These are phyloP conservation scores for Leptinotarsa juncta DNA, from an alignment of 2,888 invertebrate genomes.

Conservation along the genomic window DNA sequence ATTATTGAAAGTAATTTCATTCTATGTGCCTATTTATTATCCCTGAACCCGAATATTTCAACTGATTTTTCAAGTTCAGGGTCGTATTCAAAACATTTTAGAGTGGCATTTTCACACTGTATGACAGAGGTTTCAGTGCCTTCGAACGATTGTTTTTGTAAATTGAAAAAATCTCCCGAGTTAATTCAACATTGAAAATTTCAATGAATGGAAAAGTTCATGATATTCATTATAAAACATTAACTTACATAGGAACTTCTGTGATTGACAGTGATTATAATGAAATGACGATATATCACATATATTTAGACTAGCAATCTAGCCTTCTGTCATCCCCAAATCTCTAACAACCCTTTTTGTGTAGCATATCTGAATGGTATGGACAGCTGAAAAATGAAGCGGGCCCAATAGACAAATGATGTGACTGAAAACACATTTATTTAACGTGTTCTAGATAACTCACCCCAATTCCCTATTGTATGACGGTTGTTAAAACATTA, in stretches of 20 bases:
- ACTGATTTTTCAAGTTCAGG: too few relatives aligned
- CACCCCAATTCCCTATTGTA: slow-evolving; percentile 38
- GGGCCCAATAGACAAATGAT: slow-evolving; percentile 56
- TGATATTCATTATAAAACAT: too few relatives aligned
- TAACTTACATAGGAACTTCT: not conserved
- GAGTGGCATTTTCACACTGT: too few relatives aligned
- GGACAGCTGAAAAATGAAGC: slow-evolving; percentile 58
- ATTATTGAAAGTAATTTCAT: too few relatives aligned
- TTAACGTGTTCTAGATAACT: slow-evolving; percentile 45
- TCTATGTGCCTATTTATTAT: too few relatives aligned
- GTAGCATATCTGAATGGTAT: slow-evolving; percentile 47
- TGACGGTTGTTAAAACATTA: slow-evolving; percentile 16
- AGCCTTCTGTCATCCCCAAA: slow-evolving; percentile 53
- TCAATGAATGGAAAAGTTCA: too few relatives aligned
- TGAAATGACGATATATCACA: not conserved
- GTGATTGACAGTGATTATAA: not conserved
- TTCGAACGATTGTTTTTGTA: too few relatives aligned
- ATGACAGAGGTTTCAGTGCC: too few relatives aligned
- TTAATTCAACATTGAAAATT: too few relatives aligned
- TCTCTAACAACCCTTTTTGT: slow-evolving; percentile 51
- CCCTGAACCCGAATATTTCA: too few relatives aligned
- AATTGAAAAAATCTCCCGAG: too few relatives aligned
- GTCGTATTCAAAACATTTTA: too few relatives aligned
- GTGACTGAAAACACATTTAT: slow-evolving; percentile 53
- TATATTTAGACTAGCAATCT: slow-evolving; percentile 5